These are phyloP conservation scores for Anableps anableps DNA, from an alignment of 2,797 vertebrate species.

Conservation along the genomic window DNA sequence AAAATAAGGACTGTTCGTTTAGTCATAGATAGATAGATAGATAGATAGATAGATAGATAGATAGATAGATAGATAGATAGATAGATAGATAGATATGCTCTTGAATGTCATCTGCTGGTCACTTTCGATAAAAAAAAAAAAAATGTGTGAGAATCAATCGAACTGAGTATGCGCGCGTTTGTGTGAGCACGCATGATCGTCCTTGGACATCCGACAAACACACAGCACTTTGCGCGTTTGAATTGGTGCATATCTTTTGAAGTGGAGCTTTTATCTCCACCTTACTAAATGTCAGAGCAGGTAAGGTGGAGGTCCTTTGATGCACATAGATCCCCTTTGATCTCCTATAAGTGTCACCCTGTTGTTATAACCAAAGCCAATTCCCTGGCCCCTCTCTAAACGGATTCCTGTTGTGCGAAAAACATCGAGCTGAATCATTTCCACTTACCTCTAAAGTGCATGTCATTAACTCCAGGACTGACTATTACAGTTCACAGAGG, in stretches of 20 bases:
- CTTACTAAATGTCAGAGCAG: slow-evolving; percentile 75
- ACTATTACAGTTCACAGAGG: slow-evolving; percentile 45
- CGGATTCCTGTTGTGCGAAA: slow-evolving; percentile 70
- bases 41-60: not conserved
- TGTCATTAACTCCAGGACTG: slow-evolving; percentile 38
- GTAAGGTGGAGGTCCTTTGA: slow-evolving; percentile 74
- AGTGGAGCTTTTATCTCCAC: slow-evolving; percentile 77
- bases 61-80: not conserved
- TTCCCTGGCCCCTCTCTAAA: slow-evolving; percentile 54
- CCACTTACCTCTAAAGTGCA: slow-evolving; percentile 54
- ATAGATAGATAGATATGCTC: slow-evolving; percentile 1
- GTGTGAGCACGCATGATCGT: slow-evolving; percentile 10
- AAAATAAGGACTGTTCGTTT: not conserved
- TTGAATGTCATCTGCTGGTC: slow-evolving; percentile 73
- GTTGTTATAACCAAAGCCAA: slow-evolving; percentile 72
- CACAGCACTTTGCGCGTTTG: slow-evolving; percentile 59
- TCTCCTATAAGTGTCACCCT: slow-evolving; percentile 74
- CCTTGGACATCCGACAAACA: slow-evolving; percentile 61
- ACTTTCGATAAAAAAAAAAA: slow-evolving; percentile 2
- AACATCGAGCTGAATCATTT: slow-evolving; percentile 65
- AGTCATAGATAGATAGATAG: not conserved
- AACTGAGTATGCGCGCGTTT: slow-evolving; percentile 3
- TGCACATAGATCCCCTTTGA: slow-evolving; percentile 77
- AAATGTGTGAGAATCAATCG: not conserved
- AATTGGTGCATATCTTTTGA: slow-evolving; percentile 76